Conservation (phyloP, 2,888 invertebrate genomes). For the Drosophila helvetica region DNA sequence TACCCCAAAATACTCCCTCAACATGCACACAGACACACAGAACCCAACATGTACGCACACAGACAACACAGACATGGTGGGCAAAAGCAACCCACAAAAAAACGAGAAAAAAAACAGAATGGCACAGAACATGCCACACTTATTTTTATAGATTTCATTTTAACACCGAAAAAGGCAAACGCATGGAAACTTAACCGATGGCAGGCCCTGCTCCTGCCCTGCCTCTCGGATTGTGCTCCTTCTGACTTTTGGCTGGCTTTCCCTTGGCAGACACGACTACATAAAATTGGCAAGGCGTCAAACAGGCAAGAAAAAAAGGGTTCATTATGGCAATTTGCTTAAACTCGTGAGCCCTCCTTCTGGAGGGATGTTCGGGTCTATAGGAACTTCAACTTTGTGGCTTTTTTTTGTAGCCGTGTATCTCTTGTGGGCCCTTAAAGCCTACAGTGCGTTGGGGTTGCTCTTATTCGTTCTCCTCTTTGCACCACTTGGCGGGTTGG, state of each 20-base stretch:
- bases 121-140: constrained; percentile 77
- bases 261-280: constrained; percentile 73
- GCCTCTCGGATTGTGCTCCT: constrained; percentile 30
- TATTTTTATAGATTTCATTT: constrained; percentile 80
- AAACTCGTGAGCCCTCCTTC: constrained; percentile 58
- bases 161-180: constrained; percentile 78
- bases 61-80: constrained; percentile 61
- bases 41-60: constrained; percentile 28
- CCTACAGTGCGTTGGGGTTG: constrained; percentile 37
- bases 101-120: constrained; percentile 40
- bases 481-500: constrained; percentile 56
- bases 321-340: constrained; percentile 80
- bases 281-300: constrained; percentile 80
- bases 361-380: constrained; percentile 14
- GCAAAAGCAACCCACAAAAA: constrained; percentile 9
- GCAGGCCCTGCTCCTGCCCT: constrained; percentile 16
- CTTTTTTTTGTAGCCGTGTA: constrained; percentile 37
- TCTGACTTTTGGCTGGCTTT: constrained; percentile 32
- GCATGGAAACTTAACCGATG: constrained; percentile 61
- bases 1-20: constrained; percentile 48
- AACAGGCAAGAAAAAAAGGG: constrained; percentile 66
- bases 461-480: constrained; percentile 47
- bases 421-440: constrained; percentile 55
- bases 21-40: constrained; percentile 8
- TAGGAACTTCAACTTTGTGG: constrained; percentile 51